These are phyloP conservation scores for Rhyacophila evoluta DNA, from an alignment of 2,888 invertebrate species.

Conservation along the genomic window DNA sequence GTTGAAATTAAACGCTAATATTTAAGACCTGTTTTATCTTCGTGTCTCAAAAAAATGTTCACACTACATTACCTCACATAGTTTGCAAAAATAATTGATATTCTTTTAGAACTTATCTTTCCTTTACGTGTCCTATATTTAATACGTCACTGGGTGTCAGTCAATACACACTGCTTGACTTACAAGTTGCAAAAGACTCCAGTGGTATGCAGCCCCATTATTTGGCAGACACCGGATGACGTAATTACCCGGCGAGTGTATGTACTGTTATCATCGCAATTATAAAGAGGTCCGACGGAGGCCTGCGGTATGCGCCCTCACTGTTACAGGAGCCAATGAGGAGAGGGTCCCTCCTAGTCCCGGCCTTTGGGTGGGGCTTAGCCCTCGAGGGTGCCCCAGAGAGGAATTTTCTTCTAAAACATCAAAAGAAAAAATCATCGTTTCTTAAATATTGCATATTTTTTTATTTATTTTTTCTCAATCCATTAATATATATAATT, in stretches of 20 bases:
- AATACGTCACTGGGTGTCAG: neutral
- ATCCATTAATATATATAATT: too few species aligned
- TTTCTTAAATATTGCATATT: too few species aligned
- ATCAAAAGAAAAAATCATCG: too few species aligned
- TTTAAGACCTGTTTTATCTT: too few species aligned
- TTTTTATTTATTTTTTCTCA: too few species aligned
- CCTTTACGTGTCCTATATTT: too few species aligned
- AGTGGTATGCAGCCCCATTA: neutral
- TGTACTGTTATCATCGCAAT: constrained; percentile 22
- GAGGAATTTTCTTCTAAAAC: neutral
- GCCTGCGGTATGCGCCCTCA: neutral
- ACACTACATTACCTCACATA: too few species aligned
- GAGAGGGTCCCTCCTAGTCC: neutral
- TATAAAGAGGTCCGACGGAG: constrained; percentile 21
- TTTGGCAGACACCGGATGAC: constrained; percentile 2
- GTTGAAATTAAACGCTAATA: too few species aligned
- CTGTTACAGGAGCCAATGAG: neutral
- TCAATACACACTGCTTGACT: neutral
- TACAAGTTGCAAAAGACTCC: neutral
- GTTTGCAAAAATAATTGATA: too few species aligned
- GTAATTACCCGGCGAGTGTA: neutral
- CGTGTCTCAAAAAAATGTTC: too few species aligned
- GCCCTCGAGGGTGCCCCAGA: neutral
- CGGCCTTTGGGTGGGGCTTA: constrained; percentile 1
- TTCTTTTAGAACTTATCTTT: too few species aligned